Evolutionary conservation across 2,797 vertebrate genomes (phyloP).

Genomic region (Zenarchopterus dispar): DNA sequence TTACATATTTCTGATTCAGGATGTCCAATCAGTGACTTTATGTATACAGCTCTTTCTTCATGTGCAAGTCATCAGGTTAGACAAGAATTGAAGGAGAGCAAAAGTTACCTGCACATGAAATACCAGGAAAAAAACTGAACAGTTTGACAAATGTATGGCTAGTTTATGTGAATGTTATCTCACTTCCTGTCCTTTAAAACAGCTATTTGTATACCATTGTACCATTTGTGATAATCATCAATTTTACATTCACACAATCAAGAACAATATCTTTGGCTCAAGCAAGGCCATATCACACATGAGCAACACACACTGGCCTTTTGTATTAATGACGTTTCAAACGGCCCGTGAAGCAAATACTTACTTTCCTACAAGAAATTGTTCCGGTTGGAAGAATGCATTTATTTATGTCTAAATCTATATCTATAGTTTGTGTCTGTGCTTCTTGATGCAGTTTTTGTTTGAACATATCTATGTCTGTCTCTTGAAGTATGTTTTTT

Average conservation of each 20-base stretch:
- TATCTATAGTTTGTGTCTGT: constrained; percentile 21
- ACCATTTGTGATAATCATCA: constrained; percentile 29
- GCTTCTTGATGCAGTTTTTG: neutral
- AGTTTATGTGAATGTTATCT: constrained; percentile 41
- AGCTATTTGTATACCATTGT: constrained; percentile 34
- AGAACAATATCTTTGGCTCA: constrained; percentile 54
- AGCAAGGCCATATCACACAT: constrained; percentile 29
- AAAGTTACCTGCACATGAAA: neutral
- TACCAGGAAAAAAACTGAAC: neutral
- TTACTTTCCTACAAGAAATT: constrained; percentile 70
- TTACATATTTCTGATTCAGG: neutral
- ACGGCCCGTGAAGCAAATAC: constrained; percentile 58
- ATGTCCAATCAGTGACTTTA: neutral
- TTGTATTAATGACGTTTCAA: constrained; percentile 53
- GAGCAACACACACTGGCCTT: constrained; percentile 9
- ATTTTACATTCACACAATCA: constrained; percentile 47
- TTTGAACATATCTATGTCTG: constrained; percentile 26
- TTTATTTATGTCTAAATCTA: constrained; percentile 29
- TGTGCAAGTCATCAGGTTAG: neutral
- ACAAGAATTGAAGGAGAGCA: neutral
- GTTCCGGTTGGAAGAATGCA: constrained; percentile 38
- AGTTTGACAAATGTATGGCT: constrained; percentile 14
- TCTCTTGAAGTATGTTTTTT: constrained; percentile 25
- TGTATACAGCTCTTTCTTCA: neutral
- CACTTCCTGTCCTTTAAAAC: constrained; percentile 46